phyloP scores from a whole-genome alignment of 1,140 invertebrate genomes.

The Coptotermes formosanus region DNA sequence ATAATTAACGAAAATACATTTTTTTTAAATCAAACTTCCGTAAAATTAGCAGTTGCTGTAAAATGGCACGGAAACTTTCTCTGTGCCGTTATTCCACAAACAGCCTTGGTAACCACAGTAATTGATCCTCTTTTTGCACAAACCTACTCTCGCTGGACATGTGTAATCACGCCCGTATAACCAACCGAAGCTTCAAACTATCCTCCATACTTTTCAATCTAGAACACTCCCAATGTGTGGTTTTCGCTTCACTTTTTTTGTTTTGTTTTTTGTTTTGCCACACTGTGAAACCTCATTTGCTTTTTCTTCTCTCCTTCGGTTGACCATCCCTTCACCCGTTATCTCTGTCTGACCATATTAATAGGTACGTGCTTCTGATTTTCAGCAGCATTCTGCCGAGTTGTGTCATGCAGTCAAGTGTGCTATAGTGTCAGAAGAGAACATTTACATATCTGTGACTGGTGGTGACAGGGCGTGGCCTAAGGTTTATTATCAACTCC shows the following conservation, averaged over 20 bases:
- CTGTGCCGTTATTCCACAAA: not conserved
- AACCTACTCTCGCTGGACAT: not conserved
- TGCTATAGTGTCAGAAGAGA: not conserved
- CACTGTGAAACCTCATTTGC: slow-evolving; percentile 28
- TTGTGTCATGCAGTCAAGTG: not conserved
- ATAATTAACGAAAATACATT: no score
- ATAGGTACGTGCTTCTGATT: not conserved
- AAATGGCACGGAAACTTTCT: not conserved
- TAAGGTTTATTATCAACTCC: no score
- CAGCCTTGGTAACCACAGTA: not conserved
- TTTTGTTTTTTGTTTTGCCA: not conserved
- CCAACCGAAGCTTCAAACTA: not conserved
- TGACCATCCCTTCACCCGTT: not conserved
- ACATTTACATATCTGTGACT: no score
- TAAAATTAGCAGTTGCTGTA: not conserved
- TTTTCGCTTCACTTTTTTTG: not conserved
- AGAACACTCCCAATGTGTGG: slow-evolving; percentile 21
- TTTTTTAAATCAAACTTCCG: no score
- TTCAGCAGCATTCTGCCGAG: not conserved
- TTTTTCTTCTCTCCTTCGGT: not conserved
- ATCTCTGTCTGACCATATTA: not conserved
- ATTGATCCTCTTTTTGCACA: not conserved
- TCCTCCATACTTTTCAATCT: slow-evolving; percentile 1
- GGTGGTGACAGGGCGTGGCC: no score
- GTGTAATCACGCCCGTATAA: not conserved